These are phyloP conservation scores for Chroicocephalus ridibundus DNA, from an alignment of 2,113 vertebrate genomes.

Conservation along the genomic window DNA sequence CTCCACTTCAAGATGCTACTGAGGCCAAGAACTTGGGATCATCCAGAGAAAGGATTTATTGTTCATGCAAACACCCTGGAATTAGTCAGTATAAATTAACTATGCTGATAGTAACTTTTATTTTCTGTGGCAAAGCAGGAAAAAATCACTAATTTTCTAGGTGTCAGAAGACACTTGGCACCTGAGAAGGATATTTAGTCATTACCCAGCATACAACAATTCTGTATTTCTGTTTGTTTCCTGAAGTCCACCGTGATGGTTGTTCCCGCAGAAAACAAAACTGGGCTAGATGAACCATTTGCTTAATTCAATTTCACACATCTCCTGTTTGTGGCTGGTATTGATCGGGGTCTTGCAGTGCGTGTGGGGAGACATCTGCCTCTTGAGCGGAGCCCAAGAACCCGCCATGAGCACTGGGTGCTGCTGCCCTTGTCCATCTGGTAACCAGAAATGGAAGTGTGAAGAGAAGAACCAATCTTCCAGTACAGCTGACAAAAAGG, in stretches of 20 bases:
- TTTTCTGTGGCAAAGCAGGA: not conserved
- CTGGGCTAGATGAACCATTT: not conserved
- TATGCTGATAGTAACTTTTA: not conserved
- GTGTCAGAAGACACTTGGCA: not conserved
- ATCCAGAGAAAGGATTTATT: not conserved
- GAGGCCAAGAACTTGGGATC: not conserved
- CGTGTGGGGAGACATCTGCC: not conserved
- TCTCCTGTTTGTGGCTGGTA: not conserved
- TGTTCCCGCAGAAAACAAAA: not conserved
- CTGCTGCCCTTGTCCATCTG: not conserved
- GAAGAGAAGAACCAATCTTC: not conserved
- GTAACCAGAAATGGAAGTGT: not conserved
- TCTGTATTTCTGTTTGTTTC: not conserved
- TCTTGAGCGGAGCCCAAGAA: not conserved
- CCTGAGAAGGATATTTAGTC: not conserved
- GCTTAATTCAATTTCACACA: not conserved
- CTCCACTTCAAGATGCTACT: not conserved
- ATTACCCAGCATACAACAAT: not conserved
- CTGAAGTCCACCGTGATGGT: not conserved
- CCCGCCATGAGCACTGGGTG: not conserved
- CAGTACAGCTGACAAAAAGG: not conserved
- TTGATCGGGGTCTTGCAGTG: not conserved
- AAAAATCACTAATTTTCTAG: not conserved
- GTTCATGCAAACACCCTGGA: not conserved
- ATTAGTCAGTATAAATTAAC: conserved; percentile 15